Conservation (phyloP, 2,797 vertebrate genomes). For the Chelidonichthys spinosus region DNA sequence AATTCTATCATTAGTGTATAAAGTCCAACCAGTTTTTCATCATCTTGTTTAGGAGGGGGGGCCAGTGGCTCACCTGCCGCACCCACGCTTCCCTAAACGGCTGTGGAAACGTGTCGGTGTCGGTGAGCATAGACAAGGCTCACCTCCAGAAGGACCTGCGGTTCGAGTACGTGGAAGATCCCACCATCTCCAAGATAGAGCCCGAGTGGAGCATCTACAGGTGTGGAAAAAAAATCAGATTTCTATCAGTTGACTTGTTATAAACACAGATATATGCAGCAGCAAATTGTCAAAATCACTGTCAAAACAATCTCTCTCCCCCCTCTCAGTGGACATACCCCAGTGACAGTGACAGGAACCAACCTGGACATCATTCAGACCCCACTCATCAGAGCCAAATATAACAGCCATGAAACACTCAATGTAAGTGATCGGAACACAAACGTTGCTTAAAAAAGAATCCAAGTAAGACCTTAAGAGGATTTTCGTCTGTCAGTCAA, state of each 20-base stretch:
- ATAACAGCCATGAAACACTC: slow-evolving; percentile 91
- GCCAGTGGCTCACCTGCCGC: slow-evolving; percentile 91
- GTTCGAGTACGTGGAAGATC: slow-evolving; percentile 96
- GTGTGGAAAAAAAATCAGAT: slow-evolving; percentile 70
- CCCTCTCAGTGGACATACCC: slow-evolving; percentile 91
- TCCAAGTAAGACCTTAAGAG: background rate
- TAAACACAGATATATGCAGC: background rate
- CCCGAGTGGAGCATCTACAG: slow-evolving; percentile 99
- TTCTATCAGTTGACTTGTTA: background rate
- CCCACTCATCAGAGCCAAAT: slow-evolving; percentile 96
- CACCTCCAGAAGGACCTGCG: slow-evolving; percentile 91
- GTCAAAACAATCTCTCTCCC: slow-evolving; percentile 23
- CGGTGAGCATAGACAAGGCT: slow-evolving; percentile 93
- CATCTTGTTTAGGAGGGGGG: slow-evolving; percentile 86
- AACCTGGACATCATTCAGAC: slow-evolving; percentile 98
- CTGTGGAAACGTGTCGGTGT: slow-evolving; percentile 90
- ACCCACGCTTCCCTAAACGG: slow-evolving; percentile 90
- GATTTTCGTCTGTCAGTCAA: slow-evolving; percentile 20
- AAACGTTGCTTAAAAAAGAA: background rate
- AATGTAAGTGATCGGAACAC: slow-evolving; percentile 88
- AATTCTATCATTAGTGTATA: background rate
- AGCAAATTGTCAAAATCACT: slow-evolving; percentile 5
- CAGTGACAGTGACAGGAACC: slow-evolving; percentile 94
- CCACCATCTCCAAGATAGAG: slow-evolving; percentile 93
- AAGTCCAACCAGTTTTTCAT: slow-evolving; percentile 9